Conservation (phyloP, 2,888 invertebrate species). For the Gymnoscelis rufifasciata region DNA sequence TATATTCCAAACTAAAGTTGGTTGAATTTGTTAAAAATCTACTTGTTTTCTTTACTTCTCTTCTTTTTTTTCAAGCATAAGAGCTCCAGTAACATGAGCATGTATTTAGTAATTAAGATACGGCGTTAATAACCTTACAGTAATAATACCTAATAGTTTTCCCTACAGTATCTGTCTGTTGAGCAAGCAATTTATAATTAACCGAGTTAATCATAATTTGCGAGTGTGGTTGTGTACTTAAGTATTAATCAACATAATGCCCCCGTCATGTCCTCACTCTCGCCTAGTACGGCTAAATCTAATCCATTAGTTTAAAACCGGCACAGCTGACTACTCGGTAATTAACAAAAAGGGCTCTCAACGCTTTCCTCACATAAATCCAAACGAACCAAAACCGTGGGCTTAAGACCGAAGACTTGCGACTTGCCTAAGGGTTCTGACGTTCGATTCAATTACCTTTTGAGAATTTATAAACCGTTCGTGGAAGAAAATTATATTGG, state of each 20-base stretch:
- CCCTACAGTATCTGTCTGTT: too few relatives aligned
- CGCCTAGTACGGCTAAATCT: constrained; percentile 39
- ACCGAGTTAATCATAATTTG: background rate
- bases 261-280: constrained; percentile 42
- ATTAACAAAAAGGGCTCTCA: constrained; percentile 54
- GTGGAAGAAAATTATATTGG: constrained; percentile 61
- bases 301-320: constrained; percentile 54
- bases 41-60: too few relatives aligned
- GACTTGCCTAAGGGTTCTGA: constrained; percentile 41
- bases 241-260: constrained; percentile 54
- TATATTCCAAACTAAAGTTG: too few relatives aligned
- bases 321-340: constrained; percentile 40
- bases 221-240: constrained; percentile 16
- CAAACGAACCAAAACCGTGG: constrained; percentile 55
- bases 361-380: constrained; percentile 40
- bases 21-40: too few relatives aligned
- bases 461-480: constrained; percentile 66
- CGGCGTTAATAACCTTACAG: too few relatives aligned
- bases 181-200: too few relatives aligned
- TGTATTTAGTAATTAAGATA: too few relatives aligned
- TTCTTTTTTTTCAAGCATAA: too few relatives aligned
- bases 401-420: constrained; percentile 42
- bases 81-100: too few relatives aligned
- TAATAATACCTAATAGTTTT: too few relatives aligned
- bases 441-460: constrained; percentile 63